Percentiles rank a stretch among this genome's conserved stretches.
These are phyloP conservation scores for Napeogenes sylphis DNA, from an alignment of 2,888 invertebrate genomes.

Conservation along the genomic window DNA sequence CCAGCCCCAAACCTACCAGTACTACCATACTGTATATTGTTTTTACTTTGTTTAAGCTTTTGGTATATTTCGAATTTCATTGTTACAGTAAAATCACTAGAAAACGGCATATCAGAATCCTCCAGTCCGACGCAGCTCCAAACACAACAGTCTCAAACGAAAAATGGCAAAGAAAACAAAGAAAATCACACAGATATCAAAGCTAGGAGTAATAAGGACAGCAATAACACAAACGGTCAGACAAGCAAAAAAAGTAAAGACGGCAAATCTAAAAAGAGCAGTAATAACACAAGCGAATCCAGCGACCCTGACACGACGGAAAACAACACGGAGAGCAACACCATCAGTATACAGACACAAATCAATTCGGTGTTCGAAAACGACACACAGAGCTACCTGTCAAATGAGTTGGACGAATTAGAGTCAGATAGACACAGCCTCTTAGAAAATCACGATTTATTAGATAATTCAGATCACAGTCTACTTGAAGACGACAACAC, in stretches of 20 bases:
- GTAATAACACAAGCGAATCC: constrained; percentile 57
- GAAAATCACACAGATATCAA: constrained; percentile 63
- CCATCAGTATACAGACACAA: constrained; percentile 33
- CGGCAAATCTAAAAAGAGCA: constrained; percentile 74
- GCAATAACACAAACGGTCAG: constrained; percentile 69
- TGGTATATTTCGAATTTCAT: no score
- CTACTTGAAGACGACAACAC: constrained; percentile 64
- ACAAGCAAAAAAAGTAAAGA: constrained; percentile 65
- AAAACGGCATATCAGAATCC: constrained; percentile 73
- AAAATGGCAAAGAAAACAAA: constrained; percentile 69
- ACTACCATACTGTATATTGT: no score
- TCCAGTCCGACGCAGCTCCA: constrained; percentile 65
- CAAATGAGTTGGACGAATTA: constrained; percentile 66
- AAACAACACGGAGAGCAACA: constrained; percentile 33
- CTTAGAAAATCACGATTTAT: constrained; percentile 67
- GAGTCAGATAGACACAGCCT: constrained; percentile 74
- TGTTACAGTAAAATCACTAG: constrained; percentile 70
- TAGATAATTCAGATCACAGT: constrained; percentile 70
- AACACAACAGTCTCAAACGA: constrained; percentile 65
- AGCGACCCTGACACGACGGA: constrained; percentile 47
- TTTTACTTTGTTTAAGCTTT: no score
- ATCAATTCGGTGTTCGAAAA: constrained; percentile 57
- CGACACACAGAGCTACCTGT: constrained; percentile 57
- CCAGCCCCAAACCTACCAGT: constrained; percentile 60
- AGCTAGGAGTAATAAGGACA: constrained; percentile 62